Base-by-base conservation (phyloP, 2,797 vertebrate genomes). In the Lindbergichthys nudifrons region DNA sequence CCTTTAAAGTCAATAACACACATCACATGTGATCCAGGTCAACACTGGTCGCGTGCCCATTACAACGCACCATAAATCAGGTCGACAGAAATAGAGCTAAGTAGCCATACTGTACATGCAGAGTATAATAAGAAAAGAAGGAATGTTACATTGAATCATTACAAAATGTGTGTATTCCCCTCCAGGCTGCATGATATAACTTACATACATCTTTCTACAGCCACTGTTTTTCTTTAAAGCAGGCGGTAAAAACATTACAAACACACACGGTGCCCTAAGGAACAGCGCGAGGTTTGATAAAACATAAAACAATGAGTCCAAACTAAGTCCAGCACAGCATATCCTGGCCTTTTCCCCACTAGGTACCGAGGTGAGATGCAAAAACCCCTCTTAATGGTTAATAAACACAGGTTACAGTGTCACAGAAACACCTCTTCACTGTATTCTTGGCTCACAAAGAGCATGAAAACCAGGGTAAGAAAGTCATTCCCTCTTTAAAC, bases 21-120 rank as follows among this genome's bases (percentile, higher is more conserved):
- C 56, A 62, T 75, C 43, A 54, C 73, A 66, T 66, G 43, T 76
- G 79, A 82, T 71, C 62, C 54, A 66, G 78, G 53, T 74, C 80
- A 54, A 70, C 67, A 74, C 53, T 75, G 60, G 70, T 72, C 66
- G n/a, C 7, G 26, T 80, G 72, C 52, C 69, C 15, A 1, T 36
- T 1, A 46, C 45, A 43, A 65, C 14, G 52, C 56, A 57, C 54
- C 67, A 79, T 79, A 62, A 76, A 88, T 81, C 47, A 69, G 10
- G 26, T 18, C 42, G 72, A 71, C 69, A 80, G 56, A 70, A 58
- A 56, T 2, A 36, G 21, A 58, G 26, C 47, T 47, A 16, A 16
- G 23, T 1, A 41, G 41, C 73, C 58, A 43, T 61, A 64, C 9
- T 41, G 46, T 21, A 54, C 1, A 45, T 36, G 19, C 15, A 42